A percentile compares a stretch with the other conserved stretches of the same genome.
These are phyloP conservation scores for Telmatochromis bifrenatus DNA, from an alignment of 2,113 vertebrate genomes.

Conservation along the genomic window DNA sequence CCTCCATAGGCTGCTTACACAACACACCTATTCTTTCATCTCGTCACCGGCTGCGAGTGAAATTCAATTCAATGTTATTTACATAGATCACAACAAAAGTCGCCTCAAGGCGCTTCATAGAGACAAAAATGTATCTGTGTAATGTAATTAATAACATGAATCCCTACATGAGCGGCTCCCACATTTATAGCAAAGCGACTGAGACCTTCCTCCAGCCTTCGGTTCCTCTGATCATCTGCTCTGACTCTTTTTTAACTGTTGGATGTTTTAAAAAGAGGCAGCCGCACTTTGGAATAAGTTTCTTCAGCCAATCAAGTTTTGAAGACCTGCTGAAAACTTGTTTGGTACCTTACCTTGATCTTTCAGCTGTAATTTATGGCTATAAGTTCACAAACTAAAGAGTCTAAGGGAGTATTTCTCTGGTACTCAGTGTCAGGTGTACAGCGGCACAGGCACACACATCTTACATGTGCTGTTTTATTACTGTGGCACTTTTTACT, in stretches of 20 bases:
- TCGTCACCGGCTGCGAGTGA: not conserved
- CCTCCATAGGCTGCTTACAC: not conserved
- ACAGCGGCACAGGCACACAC: rapidly evolving
- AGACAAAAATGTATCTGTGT: rapidly evolving
- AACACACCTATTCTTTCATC: not conserved
- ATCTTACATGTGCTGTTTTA: not conserved
- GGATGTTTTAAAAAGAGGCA: not conserved
- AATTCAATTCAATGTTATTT: not conserved
- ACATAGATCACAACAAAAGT: too few relatives aligned
- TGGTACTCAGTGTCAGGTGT: not conserved
- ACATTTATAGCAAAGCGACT: not conserved
- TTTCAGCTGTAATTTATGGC: not conserved
- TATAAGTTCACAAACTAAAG: not conserved
- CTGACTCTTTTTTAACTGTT: not conserved
- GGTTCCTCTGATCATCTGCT: not conserved
- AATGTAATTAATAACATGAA: not conserved
- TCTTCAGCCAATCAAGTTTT: not conserved
- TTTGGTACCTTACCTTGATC: not conserved
- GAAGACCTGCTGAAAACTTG: not conserved
- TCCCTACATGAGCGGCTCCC: not conserved
- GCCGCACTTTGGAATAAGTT: not conserved
- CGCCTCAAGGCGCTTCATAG: too few relatives aligned
- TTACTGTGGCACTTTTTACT: not conserved
- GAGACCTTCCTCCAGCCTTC: not conserved
- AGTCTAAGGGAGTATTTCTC: rapidly evolving